Percentiles rank a stretch among this genome's conserved stretches.
Conservation (phyloP, 2,797 vertebrate genomes). For the Peromyscus aztecus region DNA sequence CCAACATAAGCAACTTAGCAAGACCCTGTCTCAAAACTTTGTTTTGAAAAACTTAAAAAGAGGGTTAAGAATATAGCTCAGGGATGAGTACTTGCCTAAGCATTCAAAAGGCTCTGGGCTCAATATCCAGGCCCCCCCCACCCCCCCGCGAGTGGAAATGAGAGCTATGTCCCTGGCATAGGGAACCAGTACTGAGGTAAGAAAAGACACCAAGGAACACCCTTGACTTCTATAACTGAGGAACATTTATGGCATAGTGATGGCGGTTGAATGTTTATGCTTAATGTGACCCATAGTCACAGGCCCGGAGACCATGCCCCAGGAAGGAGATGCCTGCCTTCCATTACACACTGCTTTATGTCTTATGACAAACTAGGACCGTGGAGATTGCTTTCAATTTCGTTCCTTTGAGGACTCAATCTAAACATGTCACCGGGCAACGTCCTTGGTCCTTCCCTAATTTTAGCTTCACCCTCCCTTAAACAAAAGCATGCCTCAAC, state of each 20-base stretch:
- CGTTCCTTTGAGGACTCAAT: conserved; percentile 55
- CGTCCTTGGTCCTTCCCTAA: conserved; percentile 50
- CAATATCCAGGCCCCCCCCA: background rate
- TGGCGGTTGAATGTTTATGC: background rate
- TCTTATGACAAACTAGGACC: conserved; percentile 40
- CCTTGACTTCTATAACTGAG: conserved; percentile 1
- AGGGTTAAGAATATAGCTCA: background rate
- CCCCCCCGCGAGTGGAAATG: too few relatives aligned
- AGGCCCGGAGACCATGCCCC: background rate
- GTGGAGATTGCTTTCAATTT: background rate
- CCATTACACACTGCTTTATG: background rate
- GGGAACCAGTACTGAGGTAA: conserved; percentile 20
- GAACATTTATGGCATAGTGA: background rate
- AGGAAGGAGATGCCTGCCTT: conserved; percentile 3
- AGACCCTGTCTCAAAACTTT: background rate
- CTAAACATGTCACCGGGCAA: conserved; percentile 71
- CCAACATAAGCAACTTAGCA: background rate
- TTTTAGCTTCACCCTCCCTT: conserved; percentile 69
- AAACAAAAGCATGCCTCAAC: conserved; percentile 67
- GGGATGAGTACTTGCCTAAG: background rate
- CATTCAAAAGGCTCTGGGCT: background rate
- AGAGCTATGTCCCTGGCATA: background rate
- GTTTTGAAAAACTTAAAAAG: background rate
- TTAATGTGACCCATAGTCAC: background rate
- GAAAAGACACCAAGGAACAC: conserved; percentile 27